phyloP scores from a whole-genome alignment of 2,797 vertebrate species.

The Garrulus glandarius region DNA sequence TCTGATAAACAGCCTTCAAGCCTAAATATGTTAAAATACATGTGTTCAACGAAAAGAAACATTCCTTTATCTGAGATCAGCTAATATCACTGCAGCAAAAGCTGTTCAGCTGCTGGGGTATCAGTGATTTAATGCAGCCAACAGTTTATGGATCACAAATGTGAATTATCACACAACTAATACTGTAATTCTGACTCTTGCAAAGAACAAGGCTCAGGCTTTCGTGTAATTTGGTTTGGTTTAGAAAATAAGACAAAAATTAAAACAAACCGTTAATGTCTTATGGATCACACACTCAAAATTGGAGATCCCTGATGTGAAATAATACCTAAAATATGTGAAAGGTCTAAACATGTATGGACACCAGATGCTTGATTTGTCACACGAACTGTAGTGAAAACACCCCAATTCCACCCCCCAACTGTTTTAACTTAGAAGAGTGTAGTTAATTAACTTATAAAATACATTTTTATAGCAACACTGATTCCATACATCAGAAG shows the following conservation, averaged over 20 bases:
- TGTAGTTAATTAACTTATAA: not conserved
- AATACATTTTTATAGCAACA: not conserved
- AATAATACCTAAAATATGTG: not conserved
- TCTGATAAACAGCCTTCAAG: not conserved
- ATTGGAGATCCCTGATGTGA: not conserved
- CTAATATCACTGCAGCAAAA: not conserved
- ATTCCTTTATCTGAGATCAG: not conserved
- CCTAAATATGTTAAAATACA: not conserved
- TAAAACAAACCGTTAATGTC: not conserved
- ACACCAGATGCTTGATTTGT: not conserved
- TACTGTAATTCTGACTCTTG: not conserved
- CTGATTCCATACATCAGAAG: not conserved
- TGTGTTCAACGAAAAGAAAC: rapidly evolving
- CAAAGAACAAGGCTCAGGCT: not conserved
- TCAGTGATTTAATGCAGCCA: not conserved
- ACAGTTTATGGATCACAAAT: not conserved
- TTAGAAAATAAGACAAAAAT: not conserved
- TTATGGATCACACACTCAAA: not conserved
- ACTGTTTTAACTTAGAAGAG: not conserved
- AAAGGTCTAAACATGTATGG: not conserved
- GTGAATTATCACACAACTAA: not conserved
- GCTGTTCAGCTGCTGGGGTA: not conserved
- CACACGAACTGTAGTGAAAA: not conserved
- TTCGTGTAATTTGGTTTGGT: not conserved
- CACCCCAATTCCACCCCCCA: not conserved